Conservation (phyloP, 2,888 invertebrate species). For the Lymantria monacha region DNA sequence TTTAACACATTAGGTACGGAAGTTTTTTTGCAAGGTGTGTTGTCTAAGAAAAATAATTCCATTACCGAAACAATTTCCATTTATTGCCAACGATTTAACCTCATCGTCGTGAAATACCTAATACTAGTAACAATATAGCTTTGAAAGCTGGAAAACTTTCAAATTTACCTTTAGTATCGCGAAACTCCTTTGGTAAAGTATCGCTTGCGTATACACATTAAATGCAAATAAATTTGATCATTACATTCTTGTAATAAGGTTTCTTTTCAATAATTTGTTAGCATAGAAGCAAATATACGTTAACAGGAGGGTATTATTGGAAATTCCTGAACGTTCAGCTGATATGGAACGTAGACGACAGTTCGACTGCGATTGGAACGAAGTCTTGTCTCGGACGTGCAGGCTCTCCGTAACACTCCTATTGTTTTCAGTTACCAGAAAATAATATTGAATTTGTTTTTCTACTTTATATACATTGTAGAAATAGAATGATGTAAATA, state of each 20-base stretch:
- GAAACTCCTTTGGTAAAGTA: constrained; percentile 47
- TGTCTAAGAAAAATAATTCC: constrained; percentile 55
- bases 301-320: constrained; percentile 65
- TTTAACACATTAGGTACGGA: no score
- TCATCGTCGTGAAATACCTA: constrained; percentile 38
- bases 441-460: constrained; percentile 16
- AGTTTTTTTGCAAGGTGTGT: constrained; percentile 23
- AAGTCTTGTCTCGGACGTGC: constrained; percentile 56
- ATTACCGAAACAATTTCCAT: constrained; percentile 59
- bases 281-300: constrained; percentile 16
- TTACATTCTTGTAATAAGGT: constrained; percentile 27
- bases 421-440: constrained; percentile 38
- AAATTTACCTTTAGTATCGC: constrained; percentile 69
- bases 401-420: constrained; percentile 48
- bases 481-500: no score
- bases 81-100: constrained; percentile 52
- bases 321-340: constrained; percentile 73
- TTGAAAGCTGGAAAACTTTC: constrained; percentile 66
- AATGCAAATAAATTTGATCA: constrained; percentile 25
- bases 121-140: constrained; percentile 48
- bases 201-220: constrained; percentile 25
- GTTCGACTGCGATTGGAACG: constrained; percentile 67
- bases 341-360: constrained; percentile 68
- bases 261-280: constrained; percentile 2
- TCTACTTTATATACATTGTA: no score